Base-by-base conservation (phyloP, 2,113 vertebrate species). In the Setophaga petechia region DNA sequence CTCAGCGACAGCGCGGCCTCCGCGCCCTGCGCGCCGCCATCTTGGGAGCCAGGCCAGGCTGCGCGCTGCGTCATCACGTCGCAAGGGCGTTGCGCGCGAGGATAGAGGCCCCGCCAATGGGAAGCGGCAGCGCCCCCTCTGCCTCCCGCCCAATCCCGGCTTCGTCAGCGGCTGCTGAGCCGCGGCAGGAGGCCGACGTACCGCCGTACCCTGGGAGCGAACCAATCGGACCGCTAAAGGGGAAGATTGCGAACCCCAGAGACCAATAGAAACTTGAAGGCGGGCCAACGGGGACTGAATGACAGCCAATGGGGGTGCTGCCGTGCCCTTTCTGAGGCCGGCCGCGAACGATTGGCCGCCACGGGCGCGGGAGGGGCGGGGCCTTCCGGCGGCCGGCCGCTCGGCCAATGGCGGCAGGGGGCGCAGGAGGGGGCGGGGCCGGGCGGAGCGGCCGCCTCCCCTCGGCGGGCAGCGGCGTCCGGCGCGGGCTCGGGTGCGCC, bases 11-110 rank as follows among this genome's bases (percentile, higher is more conserved):
- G 66, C 68, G 46, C 61, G 15, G 39, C 51, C 89, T 18, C 57
- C 43, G 76, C 68, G 27, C 63, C 20, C 89, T 94, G 93, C 73
- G 87, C 92, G 92, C 84, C 92, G 96, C 97, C 96, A 97, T 97
- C 85, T 95, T 96, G 91, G 84, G 63, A 94, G 23, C 7, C 68
- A 51, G 66, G 49, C 76, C 59, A 35, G 78, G 41, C 85, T 16
- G 20, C 51, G 16, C 18, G 1, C 15, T 49, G 46, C 94, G 94
- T 95, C 91, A 72, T 81, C 58, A 25, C 95, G 82, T 37, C 51
- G 7, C 68, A 59, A 33, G 21, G 39, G 25, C 46, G 10, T 3
- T 0, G 17, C n/a, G 35, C 75, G 23, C 21, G 11, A 17, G 52
- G 15, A 11, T 28, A 1, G 27, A 6, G 7, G 7, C 37, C 3